These are phyloP conservation scores for Lates japonicus DNA, from an alignment of 2,797 vertebrate genomes.

Conservation along the genomic window DNA sequence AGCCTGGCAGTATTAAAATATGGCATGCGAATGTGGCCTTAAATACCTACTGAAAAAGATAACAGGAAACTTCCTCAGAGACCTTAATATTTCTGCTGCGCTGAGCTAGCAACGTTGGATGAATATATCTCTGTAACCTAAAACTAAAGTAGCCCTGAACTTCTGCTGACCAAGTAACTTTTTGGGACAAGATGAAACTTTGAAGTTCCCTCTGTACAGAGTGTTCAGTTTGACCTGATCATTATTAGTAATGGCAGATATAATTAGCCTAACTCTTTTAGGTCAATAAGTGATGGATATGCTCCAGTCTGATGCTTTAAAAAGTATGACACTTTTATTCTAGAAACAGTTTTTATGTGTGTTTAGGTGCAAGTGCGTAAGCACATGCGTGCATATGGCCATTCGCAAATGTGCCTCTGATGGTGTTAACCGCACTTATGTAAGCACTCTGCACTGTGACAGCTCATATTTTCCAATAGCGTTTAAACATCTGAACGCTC, in stretches of 20 bases:
- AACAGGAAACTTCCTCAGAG: conserved; percentile 25
- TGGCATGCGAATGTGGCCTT: not conserved
- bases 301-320: conserved; percentile 2
- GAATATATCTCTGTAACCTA: conserved; percentile 13
- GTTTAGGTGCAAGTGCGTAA: conserved; percentile 47
- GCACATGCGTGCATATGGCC: conserved; percentile 20
- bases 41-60: not conserved
- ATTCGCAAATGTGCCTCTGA: not conserved
- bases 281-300: not conserved
- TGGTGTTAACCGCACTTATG: conserved; percentile 72
- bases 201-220: conserved; percentile 25
- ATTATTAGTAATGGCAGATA: not conserved
- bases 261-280: not conserved
- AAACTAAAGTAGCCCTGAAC: conserved; percentile 27
- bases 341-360: not conserved
- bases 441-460: conserved; percentile 50
- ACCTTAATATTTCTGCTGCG: not conserved
- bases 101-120: conserved; percentile 20
- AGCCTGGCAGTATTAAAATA: not conserved
- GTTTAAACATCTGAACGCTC: conserved; percentile 47
- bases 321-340: not conserved
- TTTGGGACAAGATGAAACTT: conserved; percentile 33
- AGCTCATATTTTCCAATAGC: conserved; percentile 61
- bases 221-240: not conserved
- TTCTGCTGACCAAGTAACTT: conserved; percentile 38